phyloP scores from a whole-genome alignment of 2,888 invertebrate genomes.

The Polyommatus icarus region DNA sequence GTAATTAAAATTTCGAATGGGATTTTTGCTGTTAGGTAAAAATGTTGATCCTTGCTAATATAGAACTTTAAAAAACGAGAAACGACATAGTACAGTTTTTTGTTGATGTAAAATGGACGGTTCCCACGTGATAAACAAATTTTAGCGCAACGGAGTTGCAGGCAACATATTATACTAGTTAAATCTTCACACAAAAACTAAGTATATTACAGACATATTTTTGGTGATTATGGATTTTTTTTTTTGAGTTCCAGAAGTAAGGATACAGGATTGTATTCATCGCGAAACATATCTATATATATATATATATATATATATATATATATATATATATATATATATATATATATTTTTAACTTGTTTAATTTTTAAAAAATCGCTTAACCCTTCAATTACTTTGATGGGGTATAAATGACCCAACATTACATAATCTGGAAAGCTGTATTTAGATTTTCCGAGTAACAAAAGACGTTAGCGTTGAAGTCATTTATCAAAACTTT shows the following conservation, averaged over 20 bases:
- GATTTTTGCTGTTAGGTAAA: neutral
- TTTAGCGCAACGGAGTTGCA: too few species aligned
- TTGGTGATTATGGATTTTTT: neutral
- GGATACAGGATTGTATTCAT: neutral
- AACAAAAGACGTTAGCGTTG: constrained; percentile 13
- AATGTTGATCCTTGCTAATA: neutral
- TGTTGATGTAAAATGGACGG: too few species aligned
- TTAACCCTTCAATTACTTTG: neutral
- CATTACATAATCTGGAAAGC: constrained; percentile 18
- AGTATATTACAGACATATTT: too few species aligned
- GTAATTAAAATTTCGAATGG: neutral
- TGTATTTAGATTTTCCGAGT: constrained; percentile 21
- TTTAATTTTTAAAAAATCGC: neutral
- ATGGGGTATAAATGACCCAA: neutral
- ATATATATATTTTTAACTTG: too few species aligned
- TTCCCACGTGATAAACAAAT: too few species aligned
- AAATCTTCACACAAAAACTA: neutral
- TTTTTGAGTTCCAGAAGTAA: neutral
- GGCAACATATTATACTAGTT: neutral
- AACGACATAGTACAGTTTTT: too few species aligned
- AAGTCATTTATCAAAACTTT: constrained; percentile 10
- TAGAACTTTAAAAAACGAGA: neutral
- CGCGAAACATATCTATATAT: neutral
- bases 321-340: too few species aligned
- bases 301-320: too few species aligned